Evolutionary conservation across 2,113 vertebrate species (phyloP).

Genomic region (Nestor notabilis): DNA sequence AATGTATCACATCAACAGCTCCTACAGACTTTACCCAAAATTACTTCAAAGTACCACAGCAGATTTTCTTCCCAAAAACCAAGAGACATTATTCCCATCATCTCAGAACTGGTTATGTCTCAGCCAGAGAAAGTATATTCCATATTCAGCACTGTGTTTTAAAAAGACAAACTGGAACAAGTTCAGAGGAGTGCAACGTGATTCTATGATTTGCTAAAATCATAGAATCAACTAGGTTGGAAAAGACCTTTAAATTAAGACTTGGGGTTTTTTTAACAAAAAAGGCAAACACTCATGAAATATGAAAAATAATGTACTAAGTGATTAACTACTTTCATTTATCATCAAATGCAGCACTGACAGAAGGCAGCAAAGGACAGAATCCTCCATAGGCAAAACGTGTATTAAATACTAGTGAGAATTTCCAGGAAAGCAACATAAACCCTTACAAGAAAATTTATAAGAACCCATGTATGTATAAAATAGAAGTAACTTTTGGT

Average conservation of each 20-base stretch:
- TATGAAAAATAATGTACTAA: not conserved
- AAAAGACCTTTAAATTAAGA: not conserved
- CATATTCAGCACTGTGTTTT: not conserved
- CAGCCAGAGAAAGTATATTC: not conserved
- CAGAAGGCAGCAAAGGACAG: not conserved
- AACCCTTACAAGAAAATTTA: not conserved
- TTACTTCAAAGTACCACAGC: not conserved
- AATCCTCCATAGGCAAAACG: not conserved
- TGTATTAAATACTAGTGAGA: not conserved
- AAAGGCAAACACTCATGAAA: not conserved
- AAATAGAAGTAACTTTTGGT: not conserved
- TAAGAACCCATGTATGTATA: not conserved
- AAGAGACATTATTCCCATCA: not conserved
- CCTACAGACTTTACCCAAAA: not conserved
- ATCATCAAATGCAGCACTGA: not conserved
- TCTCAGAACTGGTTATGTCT: not conserved
- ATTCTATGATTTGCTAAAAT: too few relatives aligned
- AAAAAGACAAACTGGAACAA: not conserved
- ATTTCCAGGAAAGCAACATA: not conserved
- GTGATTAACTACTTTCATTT: not conserved
- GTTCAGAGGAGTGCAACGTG: not conserved
- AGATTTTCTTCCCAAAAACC: not conserved
- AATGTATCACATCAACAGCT: not conserved
- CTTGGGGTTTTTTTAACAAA: not conserved
- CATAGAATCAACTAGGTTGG: not conserved